Percentiles rank a stretch among this genome's conserved stretches.
These are phyloP conservation scores for Latrodectus geometricus DNA, from an alignment of 1,140 invertebrate genomes.

Conservation along the genomic window DNA sequence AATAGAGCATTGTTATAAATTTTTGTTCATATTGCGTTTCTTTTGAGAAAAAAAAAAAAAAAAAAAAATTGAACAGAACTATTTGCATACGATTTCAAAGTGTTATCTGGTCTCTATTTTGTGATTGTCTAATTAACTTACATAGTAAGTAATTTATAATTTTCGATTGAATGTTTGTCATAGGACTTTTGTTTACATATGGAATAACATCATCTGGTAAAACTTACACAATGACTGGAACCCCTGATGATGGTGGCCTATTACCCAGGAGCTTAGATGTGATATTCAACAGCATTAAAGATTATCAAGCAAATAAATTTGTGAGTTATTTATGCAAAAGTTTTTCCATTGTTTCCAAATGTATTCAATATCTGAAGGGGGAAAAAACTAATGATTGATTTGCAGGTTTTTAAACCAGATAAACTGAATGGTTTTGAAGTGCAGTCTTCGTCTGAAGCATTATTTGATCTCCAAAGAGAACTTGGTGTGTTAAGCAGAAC, in stretches of 20 bases:
- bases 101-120: too few species aligned
- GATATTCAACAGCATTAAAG: constrained; percentile 87
- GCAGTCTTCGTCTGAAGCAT: constrained; percentile 86
- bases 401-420: constrained; percentile 90
- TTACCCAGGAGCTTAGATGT: constrained; percentile 90
- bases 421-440: constrained; percentile 94
- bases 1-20: too few species aligned
- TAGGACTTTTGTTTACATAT: constrained; percentile 89
- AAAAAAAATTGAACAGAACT: too few species aligned
- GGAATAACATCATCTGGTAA: constrained; percentile 96
- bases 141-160: not conserved
- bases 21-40: too few species aligned
- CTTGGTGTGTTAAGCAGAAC: too few species aligned
- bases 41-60: too few species aligned
- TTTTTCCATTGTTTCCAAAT: not conserved
- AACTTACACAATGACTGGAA: constrained; percentile 92
- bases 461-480: constrained; percentile 83
- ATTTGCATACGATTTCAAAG: too few species aligned
- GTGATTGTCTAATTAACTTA: too few species aligned
- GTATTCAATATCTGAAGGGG: not conserved
- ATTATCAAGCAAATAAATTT: constrained; percentile 72
- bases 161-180: not conserved
- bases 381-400: not conserved
- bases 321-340: constrained; percentile 64
- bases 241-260: constrained; percentile 82